Base-by-base conservation (phyloP, 2,888 invertebrate genomes). In the Parochlus steinenii region DNA sequence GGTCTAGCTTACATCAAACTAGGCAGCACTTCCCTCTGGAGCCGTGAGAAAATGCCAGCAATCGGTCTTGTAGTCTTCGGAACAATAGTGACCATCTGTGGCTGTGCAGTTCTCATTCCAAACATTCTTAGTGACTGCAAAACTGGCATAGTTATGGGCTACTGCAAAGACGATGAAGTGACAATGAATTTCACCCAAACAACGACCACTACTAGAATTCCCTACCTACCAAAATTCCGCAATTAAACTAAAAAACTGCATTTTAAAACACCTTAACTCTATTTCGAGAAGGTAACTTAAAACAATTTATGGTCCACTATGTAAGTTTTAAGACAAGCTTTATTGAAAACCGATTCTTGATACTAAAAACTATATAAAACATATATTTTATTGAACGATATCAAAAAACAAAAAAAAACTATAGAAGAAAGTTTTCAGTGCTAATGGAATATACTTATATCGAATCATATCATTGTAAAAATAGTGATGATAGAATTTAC, bases 1-100 rank as follows among this genome's bases (percentile, higher is more conserved):
- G 78, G 81, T 0, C 54, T 80, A 10, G 78, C 79, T 46, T 83
- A 79, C 48, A 65, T 85, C 42, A 73, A 73, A 52, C 64, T 85
- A 45, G 76, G 76, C 46, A 71, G 76, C 42, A 79, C 78, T 12
- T 66, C 70, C 18, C 47, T 78, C 3, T 58, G 78, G 16, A 71
- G 74, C 20, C 55, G 64, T 10, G 64, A 67, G 47, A 83, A 83
- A 53, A 54, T 80, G 14, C 75, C 79, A 2, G 78, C 80, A 1
- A 55, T 81, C 18, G 67, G 71, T 2, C 63, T 80, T 28, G 72
- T 73, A 4, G 45, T 71, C 1, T 80, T 82, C 46, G 83, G 83
- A 2, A 53, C 53, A 10, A 42, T 58, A 40, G 57, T 58, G 8
- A 59, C 58, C 35, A 47, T 58, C 19, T 45, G 53, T 38, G 58